A percentile compares a stretch with the other conserved stretches of the same genome.
Evolutionary conservation across 1,140 invertebrate genomes (phyloP).

Genomic region (Propsilocerus akamusi): DNA sequence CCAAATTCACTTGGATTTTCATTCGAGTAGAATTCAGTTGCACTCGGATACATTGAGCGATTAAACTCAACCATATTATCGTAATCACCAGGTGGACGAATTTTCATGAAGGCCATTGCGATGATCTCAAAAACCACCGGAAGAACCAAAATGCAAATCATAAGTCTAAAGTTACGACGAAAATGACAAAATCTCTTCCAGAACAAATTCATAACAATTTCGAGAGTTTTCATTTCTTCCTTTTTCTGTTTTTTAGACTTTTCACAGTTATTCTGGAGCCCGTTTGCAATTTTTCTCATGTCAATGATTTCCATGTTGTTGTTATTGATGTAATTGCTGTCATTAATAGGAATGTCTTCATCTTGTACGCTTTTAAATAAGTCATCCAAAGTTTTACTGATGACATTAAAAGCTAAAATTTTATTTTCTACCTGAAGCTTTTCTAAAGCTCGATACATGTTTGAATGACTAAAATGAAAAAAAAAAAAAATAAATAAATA

Average conservation of each 20-base stretch:
- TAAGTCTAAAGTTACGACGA: constrained; percentile 33
- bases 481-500: not conserved
- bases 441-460: not conserved
- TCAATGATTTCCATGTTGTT: constrained; percentile 1
- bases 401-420: not conserved
- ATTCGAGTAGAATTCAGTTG: constrained; percentile 31
- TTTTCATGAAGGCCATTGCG: constrained; percentile 45
- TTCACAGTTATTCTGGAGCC: constrained; percentile 39
- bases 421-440: not conserved
- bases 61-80: constrained; percentile 31
- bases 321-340: not conserved
- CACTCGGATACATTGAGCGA: constrained; percentile 30
- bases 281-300: constrained; percentile 13
- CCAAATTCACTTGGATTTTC: constrained; percentile 12
- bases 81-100: constrained; percentile 38
- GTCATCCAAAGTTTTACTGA: not conserved
- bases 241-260: too few species aligned
- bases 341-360: not conserved
- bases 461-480: not conserved
- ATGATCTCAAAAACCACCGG: constrained; percentile 39
- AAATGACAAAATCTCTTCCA: constrained; percentile 38
- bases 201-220: constrained; percentile 22
- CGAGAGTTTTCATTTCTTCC: constrained; percentile 46
- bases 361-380: not conserved
- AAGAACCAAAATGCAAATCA: constrained; percentile 37